phyloP scores from a whole-genome alignment of 2,888 invertebrate genomes.

The Cenopis cana region DNA sequence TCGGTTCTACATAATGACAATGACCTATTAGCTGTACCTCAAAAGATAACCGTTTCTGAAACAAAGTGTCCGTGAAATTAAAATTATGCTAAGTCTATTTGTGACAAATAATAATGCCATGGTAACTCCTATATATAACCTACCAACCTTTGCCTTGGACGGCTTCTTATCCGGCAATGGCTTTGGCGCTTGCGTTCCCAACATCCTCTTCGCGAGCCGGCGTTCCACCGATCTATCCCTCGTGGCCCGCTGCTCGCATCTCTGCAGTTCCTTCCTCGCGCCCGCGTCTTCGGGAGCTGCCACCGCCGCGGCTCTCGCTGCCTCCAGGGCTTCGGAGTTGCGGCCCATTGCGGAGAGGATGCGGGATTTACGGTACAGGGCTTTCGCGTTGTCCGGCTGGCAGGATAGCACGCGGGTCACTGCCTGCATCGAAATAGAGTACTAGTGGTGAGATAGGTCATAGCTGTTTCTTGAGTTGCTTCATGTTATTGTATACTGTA shows the following conservation, averaged over 20 bases:
- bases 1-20: too few species aligned
- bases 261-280: constrained; percentile 71
- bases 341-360: constrained; percentile 84
- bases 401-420: constrained; percentile 93
- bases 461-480: background rate
- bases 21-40: too few species aligned
- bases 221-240: constrained; percentile 81
- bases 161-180: constrained; percentile 70
- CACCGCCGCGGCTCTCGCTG: constrained; percentile 73
- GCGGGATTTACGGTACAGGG: constrained; percentile 91
- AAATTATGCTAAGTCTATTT: too few species aligned
- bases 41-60: too few species aligned
- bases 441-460: background rate
- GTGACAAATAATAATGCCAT: too few species aligned
- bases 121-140: background rate
- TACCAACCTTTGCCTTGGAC: constrained; percentile 67
- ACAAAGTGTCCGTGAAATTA: too few species aligned
- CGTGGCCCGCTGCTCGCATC: constrained; percentile 68
- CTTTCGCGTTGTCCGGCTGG: constrained; percentile 96
- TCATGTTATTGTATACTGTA: too few species aligned
- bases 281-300: constrained; percentile 75
- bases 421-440: constrained; percentile 77
- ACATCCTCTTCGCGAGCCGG: constrained; percentile 81
- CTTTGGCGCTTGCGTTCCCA: constrained; percentile 56
- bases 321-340: constrained; percentile 88